Evolutionary conservation across 1,140 invertebrate genomes (phyloP).

Genomic region (Kradibia gibbosae): DNA sequence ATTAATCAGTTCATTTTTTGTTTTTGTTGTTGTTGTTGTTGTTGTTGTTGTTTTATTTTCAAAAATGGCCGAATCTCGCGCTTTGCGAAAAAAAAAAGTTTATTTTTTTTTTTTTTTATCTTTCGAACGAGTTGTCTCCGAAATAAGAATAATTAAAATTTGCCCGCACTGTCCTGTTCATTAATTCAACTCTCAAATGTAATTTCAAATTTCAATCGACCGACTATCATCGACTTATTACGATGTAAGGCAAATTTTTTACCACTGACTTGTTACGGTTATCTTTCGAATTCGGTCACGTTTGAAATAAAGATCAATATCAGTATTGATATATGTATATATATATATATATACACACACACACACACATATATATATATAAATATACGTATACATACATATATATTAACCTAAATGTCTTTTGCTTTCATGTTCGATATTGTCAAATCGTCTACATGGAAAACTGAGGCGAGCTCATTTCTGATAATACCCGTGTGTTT

Average conservation of each 20-base stretch:
- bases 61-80: background rate
- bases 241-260: slow-evolving; percentile 1
- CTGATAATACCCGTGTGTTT: slow-evolving; percentile 51
- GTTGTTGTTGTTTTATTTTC: too few relatives aligned
- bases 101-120: background rate
- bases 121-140: too few relatives aligned
- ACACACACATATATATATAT: too few relatives aligned
- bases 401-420: slow-evolving; percentile 36
- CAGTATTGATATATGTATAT: too few relatives aligned
- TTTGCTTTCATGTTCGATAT: slow-evolving; percentile 23
- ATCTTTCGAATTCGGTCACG: background rate
- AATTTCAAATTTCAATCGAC: background rate
- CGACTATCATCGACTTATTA: background rate
- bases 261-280: background rate
- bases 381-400: too few relatives aligned
- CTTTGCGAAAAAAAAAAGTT: background rate
- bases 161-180: too few relatives aligned
- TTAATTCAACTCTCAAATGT: too few relatives aligned
- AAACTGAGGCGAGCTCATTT: slow-evolving; percentile 18
- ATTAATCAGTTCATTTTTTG: slow-evolving; percentile 9
- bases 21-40: too few relatives aligned
- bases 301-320: slow-evolving; percentile 17
- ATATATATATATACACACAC: too few relatives aligned
- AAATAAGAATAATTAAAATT: too few relatives aligned
- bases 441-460: slow-evolving; percentile 31